Base-by-base conservation (phyloP, 2,888 invertebrate species). In the Scelioninae gen. 1 region DNA sequence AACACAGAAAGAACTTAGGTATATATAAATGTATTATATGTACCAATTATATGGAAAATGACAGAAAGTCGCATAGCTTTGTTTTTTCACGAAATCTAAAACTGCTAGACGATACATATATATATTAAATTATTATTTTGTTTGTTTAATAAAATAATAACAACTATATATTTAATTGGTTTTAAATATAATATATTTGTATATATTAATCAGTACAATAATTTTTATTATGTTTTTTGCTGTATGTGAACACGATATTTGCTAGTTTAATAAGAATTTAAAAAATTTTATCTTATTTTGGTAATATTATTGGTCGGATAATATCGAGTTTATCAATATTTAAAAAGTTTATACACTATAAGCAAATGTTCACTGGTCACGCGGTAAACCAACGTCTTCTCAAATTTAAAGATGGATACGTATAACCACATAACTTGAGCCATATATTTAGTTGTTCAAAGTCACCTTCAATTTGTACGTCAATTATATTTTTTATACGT, bases 331-430 rank as follows among this genome's bases (percentile, higher is more conserved):
- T 71, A 60, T 51, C 55, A 23, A 51, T 51, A 71, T 38, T 58
- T 62, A 58, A 66, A 66, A 76, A 68, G 63, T 10, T 69, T 38
- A 63, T 69, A 49, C 56, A 40, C 71, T n/a, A n/a, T n/a, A n/a
- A n/a, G n/a, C n/a, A n/a, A 71, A 78, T 71, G 71, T 71, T 78
- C 78, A 78, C 49, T 71, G 78, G 56, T 49, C 47, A 49, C 29
- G 78, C 58, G 69, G 69, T 78, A 65, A 78, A 78, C 71, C 63
- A n/a, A 56, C 34, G 23, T 69, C 69, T 56, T 71, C 78, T 71
- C 31, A n/a, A 16, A 43, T 71, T 71, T 38, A 40, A 69, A 78
- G 63, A 58, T 56, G 63, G 63, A 65, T 63, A 78, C 65, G 56
- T 49, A 23, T 9, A 49, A 78, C 78, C 78, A 32, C 69, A 78